These are phyloP conservation scores for Spea hammondii DNA, from an alignment of 2,797 vertebrate genomes.

Conservation along the genomic window DNA sequence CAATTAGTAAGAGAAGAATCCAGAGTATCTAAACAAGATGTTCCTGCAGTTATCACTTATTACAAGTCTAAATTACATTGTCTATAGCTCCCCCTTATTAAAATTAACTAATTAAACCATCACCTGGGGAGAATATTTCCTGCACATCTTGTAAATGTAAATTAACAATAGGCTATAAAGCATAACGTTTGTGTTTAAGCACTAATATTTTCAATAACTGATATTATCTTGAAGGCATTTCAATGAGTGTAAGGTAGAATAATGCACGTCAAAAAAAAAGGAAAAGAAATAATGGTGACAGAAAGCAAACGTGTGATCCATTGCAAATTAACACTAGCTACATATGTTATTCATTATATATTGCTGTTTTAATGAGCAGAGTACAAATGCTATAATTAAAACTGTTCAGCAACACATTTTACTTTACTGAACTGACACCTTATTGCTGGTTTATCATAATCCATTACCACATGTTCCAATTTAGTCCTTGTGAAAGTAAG, in stretches of 20 bases:
- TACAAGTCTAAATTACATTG: not conserved
- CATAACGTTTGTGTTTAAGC: too few relatives aligned
- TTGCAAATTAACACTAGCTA: slow-evolving; percentile 32
- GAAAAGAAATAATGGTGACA: not conserved
- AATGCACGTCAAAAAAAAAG: not conserved
- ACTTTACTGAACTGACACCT: slow-evolving; percentile 19
- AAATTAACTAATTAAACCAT: not conserved
- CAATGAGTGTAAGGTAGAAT: not conserved
- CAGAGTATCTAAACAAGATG: not conserved
- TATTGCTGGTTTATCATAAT: slow-evolving; percentile 20
- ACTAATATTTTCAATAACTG: too few relatives aligned
- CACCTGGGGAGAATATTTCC: not conserved
- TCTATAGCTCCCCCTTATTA: not conserved
- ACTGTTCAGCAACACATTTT: slow-evolving; percentile 33
- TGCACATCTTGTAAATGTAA: too few relatives aligned
- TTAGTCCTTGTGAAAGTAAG: slow-evolving; percentile 15
- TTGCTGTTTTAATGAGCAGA: slow-evolving; percentile 24
- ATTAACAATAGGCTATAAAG: too few relatives aligned
- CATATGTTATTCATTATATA: slow-evolving; percentile 26
- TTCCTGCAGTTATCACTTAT: not conserved
- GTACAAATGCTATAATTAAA: slow-evolving; percentile 37
- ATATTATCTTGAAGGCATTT: not conserved
- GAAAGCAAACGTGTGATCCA: slow-evolving; percentile 2
- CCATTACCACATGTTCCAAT: slow-evolving; percentile 8
- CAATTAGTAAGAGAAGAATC: not conserved